These are phyloP conservation scores for Mycogona germanica DNA, from an alignment of 2,888 invertebrate species.

Conservation along the genomic window DNA sequence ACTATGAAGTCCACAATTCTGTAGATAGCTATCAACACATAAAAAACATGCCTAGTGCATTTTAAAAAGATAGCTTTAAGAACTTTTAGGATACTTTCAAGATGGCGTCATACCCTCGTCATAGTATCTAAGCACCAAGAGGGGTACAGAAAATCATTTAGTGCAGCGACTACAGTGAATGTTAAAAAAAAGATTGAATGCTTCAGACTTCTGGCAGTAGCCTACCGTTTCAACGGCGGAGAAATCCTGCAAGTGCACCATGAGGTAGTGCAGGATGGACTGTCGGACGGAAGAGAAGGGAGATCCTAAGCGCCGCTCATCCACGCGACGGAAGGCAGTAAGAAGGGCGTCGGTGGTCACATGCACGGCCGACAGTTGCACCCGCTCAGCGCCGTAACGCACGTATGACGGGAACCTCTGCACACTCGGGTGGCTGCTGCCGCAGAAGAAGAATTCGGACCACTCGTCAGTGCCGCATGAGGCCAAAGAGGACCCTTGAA, in stretches of 20 bases:
- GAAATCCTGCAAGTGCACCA: slow-evolving; percentile 61
- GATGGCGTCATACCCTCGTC: too few species aligned
- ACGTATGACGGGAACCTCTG: background rate
- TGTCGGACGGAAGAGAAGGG: slow-evolving; percentile 40
- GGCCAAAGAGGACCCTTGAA: too few species aligned
- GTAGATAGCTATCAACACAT: too few species aligned
- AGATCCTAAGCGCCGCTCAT: background rate
- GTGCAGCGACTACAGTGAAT: too few species aligned
- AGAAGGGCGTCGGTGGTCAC: background rate
- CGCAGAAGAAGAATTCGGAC: background rate
- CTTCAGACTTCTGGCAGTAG: too few species aligned
- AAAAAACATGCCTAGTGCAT: background rate
- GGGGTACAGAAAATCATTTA: too few species aligned
- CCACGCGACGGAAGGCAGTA: background rate
- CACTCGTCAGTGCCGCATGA: background rate
- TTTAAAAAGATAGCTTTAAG: background rate
- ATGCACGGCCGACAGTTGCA: background rate
- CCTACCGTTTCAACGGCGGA: slow-evolving; percentile 58
- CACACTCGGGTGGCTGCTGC: too few species aligned
- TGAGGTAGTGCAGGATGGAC: slow-evolving; percentile 68
- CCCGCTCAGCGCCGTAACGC: background rate
- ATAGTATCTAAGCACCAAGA: too few species aligned
- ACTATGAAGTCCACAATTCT: too few species aligned
- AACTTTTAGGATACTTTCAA: background rate
- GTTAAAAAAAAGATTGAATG: too few species aligned